Percentiles rank a stretch among this genome's conserved stretches.
phyloP scores from a whole-genome alignment of 2,797 vertebrate species.

The Forpus xanthops region DNA sequence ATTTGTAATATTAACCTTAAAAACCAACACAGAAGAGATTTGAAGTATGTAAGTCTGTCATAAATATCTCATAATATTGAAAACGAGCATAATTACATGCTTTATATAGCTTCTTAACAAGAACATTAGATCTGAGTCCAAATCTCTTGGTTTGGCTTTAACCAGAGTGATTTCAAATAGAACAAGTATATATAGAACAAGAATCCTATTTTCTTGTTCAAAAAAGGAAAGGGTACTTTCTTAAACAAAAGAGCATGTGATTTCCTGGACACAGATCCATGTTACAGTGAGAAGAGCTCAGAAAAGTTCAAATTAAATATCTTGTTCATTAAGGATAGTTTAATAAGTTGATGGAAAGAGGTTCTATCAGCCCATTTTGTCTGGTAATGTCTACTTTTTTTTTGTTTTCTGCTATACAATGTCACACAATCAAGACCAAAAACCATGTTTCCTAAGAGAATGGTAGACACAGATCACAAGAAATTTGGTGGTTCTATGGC shows the following conservation, averaged over 20 bases:
- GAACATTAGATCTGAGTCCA: background rate
- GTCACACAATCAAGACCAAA: background rate
- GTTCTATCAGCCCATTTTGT: constrained; percentile 18
- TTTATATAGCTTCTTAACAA: constrained; percentile 17
- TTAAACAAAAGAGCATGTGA: constrained; percentile 22
- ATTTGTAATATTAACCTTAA: constrained; percentile 49
- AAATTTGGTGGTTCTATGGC: background rate
- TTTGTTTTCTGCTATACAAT: background rate
- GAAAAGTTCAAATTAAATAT: constrained; percentile 48
- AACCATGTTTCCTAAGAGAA: background rate
- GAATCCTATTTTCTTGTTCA: background rate
- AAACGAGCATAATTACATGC: background rate
- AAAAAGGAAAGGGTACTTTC: constrained; percentile 11
- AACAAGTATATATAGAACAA: background rate
- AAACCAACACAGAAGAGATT: background rate
- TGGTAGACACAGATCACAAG: background rate
- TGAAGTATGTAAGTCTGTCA: background rate
- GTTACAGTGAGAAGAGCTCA: constrained; percentile 18
- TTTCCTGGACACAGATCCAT: background rate
- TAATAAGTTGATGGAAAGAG: constrained; percentile 20
- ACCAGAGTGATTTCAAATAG: background rate
- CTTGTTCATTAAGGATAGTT: background rate
- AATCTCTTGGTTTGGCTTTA: constrained; percentile 12
- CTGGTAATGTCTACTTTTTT: background rate
- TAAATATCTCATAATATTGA: background rate